Conservation (phyloP, 2,113 vertebrate genomes). For the Trogon melanurus region DNA sequence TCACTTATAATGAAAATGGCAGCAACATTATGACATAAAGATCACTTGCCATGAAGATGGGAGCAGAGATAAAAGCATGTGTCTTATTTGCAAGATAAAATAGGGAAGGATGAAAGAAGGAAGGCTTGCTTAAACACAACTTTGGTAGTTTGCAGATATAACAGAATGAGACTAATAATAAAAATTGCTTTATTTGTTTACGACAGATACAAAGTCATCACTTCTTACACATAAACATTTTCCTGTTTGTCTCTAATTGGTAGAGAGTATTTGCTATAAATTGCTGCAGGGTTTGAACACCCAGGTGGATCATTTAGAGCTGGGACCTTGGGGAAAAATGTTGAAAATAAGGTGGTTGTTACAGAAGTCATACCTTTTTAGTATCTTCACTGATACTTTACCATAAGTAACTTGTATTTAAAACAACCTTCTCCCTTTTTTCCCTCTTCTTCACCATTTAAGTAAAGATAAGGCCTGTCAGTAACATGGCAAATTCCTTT, state of each 20-base stretch:
- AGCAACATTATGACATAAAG: slow-evolving; percentile 13
- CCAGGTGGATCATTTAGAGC: neutral
- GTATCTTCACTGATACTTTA: neutral
- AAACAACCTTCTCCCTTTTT: neutral
- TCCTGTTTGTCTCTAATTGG: neutral
- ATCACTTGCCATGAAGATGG: neutral
- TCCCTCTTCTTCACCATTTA: neutral
- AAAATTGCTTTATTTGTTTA: neutral
- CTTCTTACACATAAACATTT: accelerated
- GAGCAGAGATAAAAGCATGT: neutral
- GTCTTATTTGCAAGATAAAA: neutral
- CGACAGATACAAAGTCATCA: neutral
- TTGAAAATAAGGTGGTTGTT: neutral
- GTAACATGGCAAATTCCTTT: neutral
- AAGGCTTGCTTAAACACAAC: neutral
- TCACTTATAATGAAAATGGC: neutral
- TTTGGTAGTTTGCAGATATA: neutral
- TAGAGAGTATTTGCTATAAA: neutral
- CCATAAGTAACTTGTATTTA: neutral
- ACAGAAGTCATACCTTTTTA: accelerated
- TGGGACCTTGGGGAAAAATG: neutral
- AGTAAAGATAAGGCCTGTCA: neutral
- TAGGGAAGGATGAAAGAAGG: neutral
- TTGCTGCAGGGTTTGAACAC: neutral
- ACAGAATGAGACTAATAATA: neutral